Evolutionary conservation across 2,888 invertebrate genomes (phyloP), one percentile per base, ranked within the genome.

Genomic region (Chesias legatella): DNA sequence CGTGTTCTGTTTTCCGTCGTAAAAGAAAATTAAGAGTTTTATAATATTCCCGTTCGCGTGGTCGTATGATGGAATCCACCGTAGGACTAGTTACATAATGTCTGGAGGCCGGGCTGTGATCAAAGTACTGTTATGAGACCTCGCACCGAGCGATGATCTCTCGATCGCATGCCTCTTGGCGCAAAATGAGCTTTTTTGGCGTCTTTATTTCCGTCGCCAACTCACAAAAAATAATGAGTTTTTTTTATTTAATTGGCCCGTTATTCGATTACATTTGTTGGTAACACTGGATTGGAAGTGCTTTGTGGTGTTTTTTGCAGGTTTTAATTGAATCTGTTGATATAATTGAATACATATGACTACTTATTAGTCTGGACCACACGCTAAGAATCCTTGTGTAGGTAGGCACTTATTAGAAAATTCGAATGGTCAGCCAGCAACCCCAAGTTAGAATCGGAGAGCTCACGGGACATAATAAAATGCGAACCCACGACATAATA

Each of bases 81-180:
- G 53, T 69, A 76, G 79, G 80, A 86, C 86, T 86, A 82, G 73
- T 86, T 85, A 75, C 83, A 69, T 86, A 84, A 86, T 68, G 72
- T 54, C 63, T 73, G 78, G 76, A 81, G 75, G 68, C 76, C 75
- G 13, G 13, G 75, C 52, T 58, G 57, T 69, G 73, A 76, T 78
- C 67, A 72, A 70, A 78, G 77, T 88, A 89, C 89, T 79, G 88
- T 89, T 89, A 89, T 62, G 71, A 84, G 85, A 79, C 84, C 86
- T 82, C 84, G 78, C 65, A 32, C 58, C 64, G 67, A 51, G 26
- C 86, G 88, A 88, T 88, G 88, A 88, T 88, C 85, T 85, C 79
- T 62, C 61, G 72, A 67, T 75, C 73, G 69, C 79, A 80, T 74
- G 76, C 73, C 78, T 81, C 80, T 79, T 82, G 84, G 73, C 71